Conservation (phyloP, 2,888 invertebrate genomes). For the Ecliptopera silaceata region DNA sequence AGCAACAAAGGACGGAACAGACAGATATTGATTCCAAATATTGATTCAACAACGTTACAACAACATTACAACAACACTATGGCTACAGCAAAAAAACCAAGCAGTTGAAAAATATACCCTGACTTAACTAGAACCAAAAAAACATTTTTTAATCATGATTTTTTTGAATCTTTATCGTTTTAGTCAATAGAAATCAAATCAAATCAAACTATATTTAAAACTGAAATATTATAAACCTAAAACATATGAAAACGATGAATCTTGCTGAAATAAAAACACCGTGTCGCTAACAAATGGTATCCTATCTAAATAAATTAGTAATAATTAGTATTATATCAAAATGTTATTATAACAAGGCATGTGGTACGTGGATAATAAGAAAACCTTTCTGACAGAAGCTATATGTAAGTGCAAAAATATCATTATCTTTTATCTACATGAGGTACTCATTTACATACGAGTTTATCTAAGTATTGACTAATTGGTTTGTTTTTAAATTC, state of each 20-base stretch:
- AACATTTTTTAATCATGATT: neutral
- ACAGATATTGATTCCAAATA: slow-evolving; percentile 31
- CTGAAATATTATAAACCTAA: too few species aligned
- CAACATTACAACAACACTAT: slow-evolving; percentile 9
- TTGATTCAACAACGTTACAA: slow-evolving; percentile 38
- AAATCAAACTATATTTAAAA: too few species aligned
- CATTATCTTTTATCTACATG: slow-evolving; percentile 3
- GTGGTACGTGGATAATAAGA: neutral
- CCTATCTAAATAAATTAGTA: neutral
- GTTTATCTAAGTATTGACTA: neutral
- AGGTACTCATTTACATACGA: slow-evolving; percentile 3
- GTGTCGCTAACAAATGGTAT: too few species aligned
- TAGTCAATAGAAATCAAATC: too few species aligned
- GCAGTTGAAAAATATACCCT: slow-evolving; percentile 8
- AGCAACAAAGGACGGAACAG: slow-evolving; percentile 30
- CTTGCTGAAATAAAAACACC: too few species aligned
- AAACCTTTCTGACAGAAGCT: slow-evolving; percentile 1
- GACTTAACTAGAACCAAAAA: neutral
- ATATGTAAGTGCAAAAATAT: slow-evolving; percentile 5
- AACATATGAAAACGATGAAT: too few species aligned
- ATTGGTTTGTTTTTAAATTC: slow-evolving; percentile 9
- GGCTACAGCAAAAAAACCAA: slow-evolving; percentile 7
- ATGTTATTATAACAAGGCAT: neutral
- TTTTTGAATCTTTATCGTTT: neutral
- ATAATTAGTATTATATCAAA: neutral